phyloP scores from a whole-genome alignment of 2,113 vertebrate species.

The Anarrhichthys ocellatus region DNA sequence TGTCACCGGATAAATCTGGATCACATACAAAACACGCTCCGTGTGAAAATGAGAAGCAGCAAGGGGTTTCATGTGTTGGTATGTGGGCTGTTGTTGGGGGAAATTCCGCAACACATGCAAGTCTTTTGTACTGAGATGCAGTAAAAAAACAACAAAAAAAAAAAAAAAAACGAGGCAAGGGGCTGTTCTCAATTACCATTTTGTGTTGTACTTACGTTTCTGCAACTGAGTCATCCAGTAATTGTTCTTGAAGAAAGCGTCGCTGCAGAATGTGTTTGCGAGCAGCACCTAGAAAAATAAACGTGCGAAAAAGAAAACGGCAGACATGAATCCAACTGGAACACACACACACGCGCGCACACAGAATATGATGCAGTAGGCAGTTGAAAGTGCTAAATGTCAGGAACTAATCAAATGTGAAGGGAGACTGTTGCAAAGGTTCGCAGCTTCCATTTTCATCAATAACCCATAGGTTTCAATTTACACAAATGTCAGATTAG shows the following conservation, averaged over 20 bases:
- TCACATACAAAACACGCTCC: conserved; percentile 29
- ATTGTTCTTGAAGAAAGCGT: conserved; percentile 91
- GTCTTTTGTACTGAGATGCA: conserved; percentile 64
- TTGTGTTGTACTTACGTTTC: conserved; percentile 86
- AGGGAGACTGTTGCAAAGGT: background rate
- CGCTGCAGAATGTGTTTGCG: conserved; percentile 89
- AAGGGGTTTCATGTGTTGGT: conserved; percentile 51
- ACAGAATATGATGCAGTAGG: background rate
- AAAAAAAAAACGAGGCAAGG: background rate
- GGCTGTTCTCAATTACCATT: conserved; percentile 75
- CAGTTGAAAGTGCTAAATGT: background rate
- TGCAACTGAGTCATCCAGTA: conserved; percentile 87
- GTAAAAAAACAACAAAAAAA: conserved; percentile 47
- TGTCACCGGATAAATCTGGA: conserved; percentile 6
- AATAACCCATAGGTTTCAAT: background rate
- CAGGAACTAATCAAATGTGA: background rate
- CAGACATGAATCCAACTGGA: background rate
- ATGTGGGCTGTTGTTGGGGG: conserved; percentile 40
- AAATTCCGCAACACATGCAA: conserved; percentile 74
- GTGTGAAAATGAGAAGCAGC: conserved; percentile 48
- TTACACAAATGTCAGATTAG: background rate
- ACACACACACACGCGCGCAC: background rate
- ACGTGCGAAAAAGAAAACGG: background rate
- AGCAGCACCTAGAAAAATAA: conserved; percentile 86
- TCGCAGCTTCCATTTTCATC: background rate